These are phyloP conservation scores for Parapsyche elsis DNA, from an alignment of 1,140 invertebrate species.

Conservation along the genomic window DNA sequence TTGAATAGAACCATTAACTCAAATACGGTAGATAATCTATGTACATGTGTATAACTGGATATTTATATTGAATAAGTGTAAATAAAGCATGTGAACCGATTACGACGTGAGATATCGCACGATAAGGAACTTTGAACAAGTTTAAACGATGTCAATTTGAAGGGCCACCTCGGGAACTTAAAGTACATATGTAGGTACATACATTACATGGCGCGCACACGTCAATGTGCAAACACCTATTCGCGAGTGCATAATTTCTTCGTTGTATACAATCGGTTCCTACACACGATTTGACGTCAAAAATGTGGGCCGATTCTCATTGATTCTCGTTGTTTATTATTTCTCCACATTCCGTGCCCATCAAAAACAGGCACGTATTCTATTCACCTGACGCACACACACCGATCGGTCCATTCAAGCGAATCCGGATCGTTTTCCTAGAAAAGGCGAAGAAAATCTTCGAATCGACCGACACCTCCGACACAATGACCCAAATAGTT, in stretches of 20 bases:
- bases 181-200: neutral
- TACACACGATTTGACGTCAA: constrained; percentile 9
- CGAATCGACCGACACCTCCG: neutral
- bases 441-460: neutral
- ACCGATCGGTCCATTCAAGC: neutral
- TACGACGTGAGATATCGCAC: no score
- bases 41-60: no score
- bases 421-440: neutral
- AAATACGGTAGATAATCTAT: no score
- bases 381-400: neutral
- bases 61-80: no score
- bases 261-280: no score
- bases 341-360: constrained; percentile 1
- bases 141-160: no score
- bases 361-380: neutral
- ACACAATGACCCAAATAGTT: neutral
- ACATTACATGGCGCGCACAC: neutral
- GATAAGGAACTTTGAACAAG: no score
- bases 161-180: neutral
- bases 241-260: no score
- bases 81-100: neutral
- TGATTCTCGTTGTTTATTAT: constrained; percentile 13
- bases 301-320: constrained; percentile 25
- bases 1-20: no score
- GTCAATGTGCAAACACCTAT: no score